Conservation (phyloP, 2,797 vertebrate genomes). For the Onychomys arenicola region DNA sequence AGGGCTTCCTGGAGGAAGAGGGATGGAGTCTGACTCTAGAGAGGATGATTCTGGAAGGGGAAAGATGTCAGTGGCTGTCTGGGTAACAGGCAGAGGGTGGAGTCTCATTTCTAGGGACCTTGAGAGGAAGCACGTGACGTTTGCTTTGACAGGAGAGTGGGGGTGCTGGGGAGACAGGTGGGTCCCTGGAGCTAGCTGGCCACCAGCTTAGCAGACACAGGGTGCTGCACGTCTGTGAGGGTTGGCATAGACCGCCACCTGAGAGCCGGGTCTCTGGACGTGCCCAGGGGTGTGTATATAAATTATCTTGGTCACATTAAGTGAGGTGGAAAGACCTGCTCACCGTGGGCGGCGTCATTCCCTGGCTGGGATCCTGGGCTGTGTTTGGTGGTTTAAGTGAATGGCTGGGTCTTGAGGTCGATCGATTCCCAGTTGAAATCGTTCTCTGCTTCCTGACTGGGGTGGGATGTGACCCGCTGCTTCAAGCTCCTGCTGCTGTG, state of each 20-base stretch:
- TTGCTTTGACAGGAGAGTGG: background rate
- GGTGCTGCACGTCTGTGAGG: background rate
- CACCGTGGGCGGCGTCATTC: background rate
- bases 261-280: background rate
- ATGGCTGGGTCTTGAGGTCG: too few species aligned
- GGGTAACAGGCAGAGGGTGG: background rate
- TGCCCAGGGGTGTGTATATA: fast-evolving
- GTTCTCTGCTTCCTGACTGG: background rate
- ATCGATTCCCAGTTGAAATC: too few species aligned
- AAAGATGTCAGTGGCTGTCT: background rate
- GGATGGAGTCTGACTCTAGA: background rate
- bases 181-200: background rate
- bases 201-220: background rate
- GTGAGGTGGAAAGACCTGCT: background rate
- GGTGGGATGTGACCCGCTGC: background rate
- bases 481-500: too few species aligned
- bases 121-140: background rate
- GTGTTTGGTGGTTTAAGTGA: too few species aligned
- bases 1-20: background rate
- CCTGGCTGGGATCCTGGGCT: background rate
- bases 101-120: background rate
- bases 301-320: background rate
- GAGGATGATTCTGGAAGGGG: background rate
- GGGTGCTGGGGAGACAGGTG: background rate
- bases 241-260: background rate